Percentiles rank a stretch among this genome's conserved stretches.
Evolutionary conservation across 2,888 invertebrate genomes (phyloP).

Genomic region (Nomada lathburiana): DNA sequence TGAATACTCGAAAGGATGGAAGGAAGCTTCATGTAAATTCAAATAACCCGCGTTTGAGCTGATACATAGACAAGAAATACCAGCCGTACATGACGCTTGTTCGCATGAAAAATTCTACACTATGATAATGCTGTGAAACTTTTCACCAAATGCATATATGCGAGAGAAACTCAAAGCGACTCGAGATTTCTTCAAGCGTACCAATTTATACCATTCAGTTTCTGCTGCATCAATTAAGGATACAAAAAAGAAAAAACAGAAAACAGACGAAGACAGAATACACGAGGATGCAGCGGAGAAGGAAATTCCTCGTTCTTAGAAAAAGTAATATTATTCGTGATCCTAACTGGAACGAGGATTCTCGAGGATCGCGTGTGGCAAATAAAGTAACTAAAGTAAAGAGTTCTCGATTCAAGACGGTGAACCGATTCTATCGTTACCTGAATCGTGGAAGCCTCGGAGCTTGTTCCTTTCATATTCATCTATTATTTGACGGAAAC

Average conservation of each 20-base stretch:
- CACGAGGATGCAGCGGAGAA: no score
- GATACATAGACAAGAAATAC: not conserved
- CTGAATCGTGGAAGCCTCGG: constrained; percentile 12
- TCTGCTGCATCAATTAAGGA: not conserved
- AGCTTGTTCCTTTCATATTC: constrained; percentile 45
- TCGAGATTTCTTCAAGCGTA: not conserved
- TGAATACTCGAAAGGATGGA: not conserved
- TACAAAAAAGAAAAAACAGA: no score
- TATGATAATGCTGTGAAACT: not conserved
- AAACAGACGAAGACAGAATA: no score
- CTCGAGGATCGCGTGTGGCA: not conserved
- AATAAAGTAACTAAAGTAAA: constrained; percentile 19
- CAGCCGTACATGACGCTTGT: not conserved
- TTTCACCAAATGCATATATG: no score
- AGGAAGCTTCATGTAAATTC: constrained; percentile 8
- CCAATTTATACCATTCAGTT: not conserved
- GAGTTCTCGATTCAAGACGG: constrained; percentile 10
- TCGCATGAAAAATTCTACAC: not conserved
- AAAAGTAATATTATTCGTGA: not conserved
- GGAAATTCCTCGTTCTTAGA: not conserved
- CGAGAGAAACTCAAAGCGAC: not conserved
- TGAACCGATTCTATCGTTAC: constrained; percentile 37
- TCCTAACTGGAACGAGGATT: not conserved
- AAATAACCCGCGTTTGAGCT: constrained; percentile 11
- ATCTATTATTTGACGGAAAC: constrained; percentile 46